Evolutionary conservation across 2,113 vertebrate genomes (phyloP), one percentile per base, ranked within the genome.

Genomic region (Sinocyclocheilus anophthalmus): DNA sequence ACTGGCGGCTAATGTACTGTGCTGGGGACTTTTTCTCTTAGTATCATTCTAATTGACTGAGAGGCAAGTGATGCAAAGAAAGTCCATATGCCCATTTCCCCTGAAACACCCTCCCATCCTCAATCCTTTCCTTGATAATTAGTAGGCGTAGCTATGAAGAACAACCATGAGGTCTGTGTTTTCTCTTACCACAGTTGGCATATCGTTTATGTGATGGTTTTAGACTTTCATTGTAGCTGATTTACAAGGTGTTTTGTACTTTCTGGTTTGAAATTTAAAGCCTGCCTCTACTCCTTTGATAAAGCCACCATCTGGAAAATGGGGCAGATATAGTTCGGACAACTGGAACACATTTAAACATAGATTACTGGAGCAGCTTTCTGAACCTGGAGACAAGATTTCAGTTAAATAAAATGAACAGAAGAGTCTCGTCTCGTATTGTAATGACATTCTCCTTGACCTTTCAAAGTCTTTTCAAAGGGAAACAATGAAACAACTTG

Each of bases 1-100:
- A 55, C 30, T 83, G 48, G 48, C 14, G 39, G 78, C 59, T 88
- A 85, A 85, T 85, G 83, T 88, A 81, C 83, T 88, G 87, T 88
- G 78, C 83, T 80, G 33, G 83, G 55, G 45, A 75, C 55, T 61
- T 85, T 72, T 85, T 88, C 59, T 83, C 12, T 72, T 45, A 81
- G 37, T 69, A 73, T 18, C 42, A 30, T 75, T 76, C 63, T 85
- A 73, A 88, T 81, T 76, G 86, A 84, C 57, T 42, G 33, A 70
- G 72, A 26, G 67, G 30, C 42, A 84, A 67, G 76, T 65, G 81
- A 77, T 83, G 73, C 81, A 69, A 78, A 86, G 77, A 70, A 87
- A 83, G 30, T 42, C 72, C 81, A 83, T 84, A 65, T 87, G 81
- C 48, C 72, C 72, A 78, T 50, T 48, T 65, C 39, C 42, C 50